These are phyloP conservation scores for Cinclus cinclus DNA, from an alignment of 2,113 vertebrate genomes.

Conservation along the genomic window DNA sequence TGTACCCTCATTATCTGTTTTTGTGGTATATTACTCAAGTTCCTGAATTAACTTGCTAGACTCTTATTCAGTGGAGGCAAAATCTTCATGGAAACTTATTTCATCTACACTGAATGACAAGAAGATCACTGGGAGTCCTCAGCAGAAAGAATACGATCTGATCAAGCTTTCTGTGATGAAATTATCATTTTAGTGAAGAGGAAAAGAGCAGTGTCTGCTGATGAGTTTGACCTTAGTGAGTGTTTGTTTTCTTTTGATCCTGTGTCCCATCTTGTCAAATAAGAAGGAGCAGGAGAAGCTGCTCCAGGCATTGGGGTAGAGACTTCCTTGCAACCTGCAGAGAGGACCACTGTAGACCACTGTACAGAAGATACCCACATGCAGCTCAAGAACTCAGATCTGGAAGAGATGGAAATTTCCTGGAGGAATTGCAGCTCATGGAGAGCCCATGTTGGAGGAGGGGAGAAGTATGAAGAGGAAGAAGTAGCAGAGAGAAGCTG, in stretches of 20 bases:
- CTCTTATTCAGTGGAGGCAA: background rate
- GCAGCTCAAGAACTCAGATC: background rate
- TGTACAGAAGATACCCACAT: background rate
- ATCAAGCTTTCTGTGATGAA: background rate
- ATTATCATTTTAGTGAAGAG: background rate
- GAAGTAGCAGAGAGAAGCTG: background rate
- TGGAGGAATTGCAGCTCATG: background rate
- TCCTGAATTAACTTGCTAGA: background rate
- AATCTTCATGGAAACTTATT: background rate
- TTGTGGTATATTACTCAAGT: background rate
- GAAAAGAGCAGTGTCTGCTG: background rate
- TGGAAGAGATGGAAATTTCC: background rate
- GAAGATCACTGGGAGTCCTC: background rate
- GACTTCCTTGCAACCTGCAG: background rate
- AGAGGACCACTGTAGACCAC: background rate
- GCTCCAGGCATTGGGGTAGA: background rate
- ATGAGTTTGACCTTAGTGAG: background rate
- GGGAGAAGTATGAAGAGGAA: background rate
- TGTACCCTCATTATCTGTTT: background rate
- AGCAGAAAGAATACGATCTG: background rate
- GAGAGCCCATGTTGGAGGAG: background rate
- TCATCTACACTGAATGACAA: background rate
- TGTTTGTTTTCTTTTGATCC: background rate
- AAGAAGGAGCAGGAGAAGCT: background rate
- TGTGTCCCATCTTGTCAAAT: background rate